phyloP scores from a whole-genome alignment of 1,140 invertebrate species.

The Drosophila ambigua region DNA sequence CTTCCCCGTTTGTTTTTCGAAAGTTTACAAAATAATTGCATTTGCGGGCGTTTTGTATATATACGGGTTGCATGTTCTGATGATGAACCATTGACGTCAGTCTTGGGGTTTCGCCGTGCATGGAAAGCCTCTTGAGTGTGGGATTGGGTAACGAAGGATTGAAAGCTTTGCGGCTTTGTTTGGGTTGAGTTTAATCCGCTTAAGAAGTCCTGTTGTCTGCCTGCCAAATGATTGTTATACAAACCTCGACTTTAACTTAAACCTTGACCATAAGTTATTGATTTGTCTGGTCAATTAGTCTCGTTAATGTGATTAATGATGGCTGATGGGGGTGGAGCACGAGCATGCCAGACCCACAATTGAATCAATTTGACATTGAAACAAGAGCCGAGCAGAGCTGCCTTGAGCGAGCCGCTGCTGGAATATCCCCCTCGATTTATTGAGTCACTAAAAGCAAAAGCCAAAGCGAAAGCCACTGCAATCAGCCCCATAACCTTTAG shows the following conservation, averaged over 20 bases:
- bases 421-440: slow-evolving; percentile 15
- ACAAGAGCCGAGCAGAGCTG: background rate
- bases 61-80: background rate
- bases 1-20: slow-evolving; percentile 3
- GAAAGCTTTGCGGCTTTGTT: background rate
- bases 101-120: background rate
- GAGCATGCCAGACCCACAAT: slow-evolving; percentile 29
- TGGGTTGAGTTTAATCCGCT: slow-evolving; percentile 10
- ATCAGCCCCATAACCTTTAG: slow-evolving; percentile 27
- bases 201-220: background rate
- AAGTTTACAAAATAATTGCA: slow-evolving; percentile 25
- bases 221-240: background rate
- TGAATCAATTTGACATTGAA: slow-evolving; percentile 22
- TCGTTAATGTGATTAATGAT: slow-evolving; percentile 51
- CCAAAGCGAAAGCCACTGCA: slow-evolving; percentile 32
- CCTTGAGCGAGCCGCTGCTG: no score
- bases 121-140: no score
- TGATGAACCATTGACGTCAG: slow-evolving; percentile 31
- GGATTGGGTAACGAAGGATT: background rate
- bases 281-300: slow-evolving; percentile 50
- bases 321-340: background rate
- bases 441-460: slow-evolving; percentile 34
- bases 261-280: slow-evolving; percentile 29
- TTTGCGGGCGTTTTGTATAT: background rate
- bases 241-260: background rate